phyloP scores from a whole-genome alignment of 2,888 invertebrate genomes.

The Polylopha cassiicola region DNA sequence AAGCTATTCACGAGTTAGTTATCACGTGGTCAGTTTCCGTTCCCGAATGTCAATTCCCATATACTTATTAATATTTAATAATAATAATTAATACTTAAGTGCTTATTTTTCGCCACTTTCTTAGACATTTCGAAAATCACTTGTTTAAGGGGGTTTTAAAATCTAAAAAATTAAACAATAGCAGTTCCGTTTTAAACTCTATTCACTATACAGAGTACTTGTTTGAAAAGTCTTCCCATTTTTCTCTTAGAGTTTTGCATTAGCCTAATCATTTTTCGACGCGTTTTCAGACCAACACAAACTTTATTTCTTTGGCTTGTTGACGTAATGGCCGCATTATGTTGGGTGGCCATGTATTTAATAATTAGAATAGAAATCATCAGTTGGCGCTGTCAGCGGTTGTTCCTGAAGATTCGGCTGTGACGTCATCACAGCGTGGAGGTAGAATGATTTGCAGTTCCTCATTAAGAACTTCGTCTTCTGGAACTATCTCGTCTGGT shows the following conservation, averaged over 20 bases:
- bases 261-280: conserved; percentile 36
- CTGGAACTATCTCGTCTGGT: conserved; percentile 47
- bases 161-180: conserved; percentile 3
- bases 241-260: conserved; percentile 34
- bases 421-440: conserved; percentile 60
- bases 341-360: no score
- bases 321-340: no score
- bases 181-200: conserved; percentile 5
- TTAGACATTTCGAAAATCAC: no score
- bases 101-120: no score
- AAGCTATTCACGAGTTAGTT: no score
- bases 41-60: no score
- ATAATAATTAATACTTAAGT: no score
- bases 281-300: conserved; percentile 34
- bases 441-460: conserved; percentile 67
- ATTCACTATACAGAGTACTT: conserved; percentile 39
- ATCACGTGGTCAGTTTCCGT: no score
- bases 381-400: conserved; percentile 32
- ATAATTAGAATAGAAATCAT: no score
- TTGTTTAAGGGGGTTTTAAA: no score
- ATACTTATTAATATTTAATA: no score
- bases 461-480: conserved; percentile 60
- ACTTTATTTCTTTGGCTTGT: conserved; percentile 18
- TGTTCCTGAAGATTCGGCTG: conserved; percentile 44
- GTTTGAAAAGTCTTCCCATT: conserved; percentile 37